phyloP scores from a whole-genome alignment of 2,888 invertebrate species.

The Andrena flavipes region DNA sequence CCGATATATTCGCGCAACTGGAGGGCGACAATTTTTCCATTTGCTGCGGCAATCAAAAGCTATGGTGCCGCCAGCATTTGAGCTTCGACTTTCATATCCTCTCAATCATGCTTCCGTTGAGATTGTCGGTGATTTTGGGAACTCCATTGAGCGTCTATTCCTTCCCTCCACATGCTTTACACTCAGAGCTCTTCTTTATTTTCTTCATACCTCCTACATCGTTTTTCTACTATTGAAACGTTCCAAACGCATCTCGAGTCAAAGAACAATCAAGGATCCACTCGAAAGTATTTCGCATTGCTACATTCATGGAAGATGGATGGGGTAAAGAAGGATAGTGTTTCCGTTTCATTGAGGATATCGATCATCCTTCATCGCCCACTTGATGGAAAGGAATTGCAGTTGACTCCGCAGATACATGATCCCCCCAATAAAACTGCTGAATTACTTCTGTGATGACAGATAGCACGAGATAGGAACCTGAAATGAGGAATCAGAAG shows the following conservation, averaged over 20 bases:
- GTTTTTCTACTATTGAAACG: constrained; percentile 17
- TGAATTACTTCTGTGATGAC: not conserved
- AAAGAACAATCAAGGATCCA: not conserved
- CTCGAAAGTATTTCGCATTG: not conserved
- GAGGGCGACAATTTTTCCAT: constrained; percentile 68
- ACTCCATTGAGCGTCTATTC: constrained; percentile 58
- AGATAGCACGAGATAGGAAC: not conserved
- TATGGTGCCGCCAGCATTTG: constrained; percentile 40
- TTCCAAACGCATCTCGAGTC: not conserved
- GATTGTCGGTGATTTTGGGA: constrained; percentile 67
- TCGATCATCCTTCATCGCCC: not conserved
- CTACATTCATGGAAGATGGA: constrained; percentile 9
- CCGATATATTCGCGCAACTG: constrained; percentile 55
- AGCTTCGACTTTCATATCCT: constrained; percentile 46
- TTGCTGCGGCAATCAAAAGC: constrained; percentile 67
- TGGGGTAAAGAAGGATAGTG: not conserved
- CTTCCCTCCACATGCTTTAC: constrained; percentile 4
- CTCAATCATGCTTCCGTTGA: constrained; percentile 40
- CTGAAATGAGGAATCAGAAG: too few relatives aligned
- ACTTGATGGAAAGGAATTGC: constrained; percentile 19
- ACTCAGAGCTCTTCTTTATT: constrained; percentile 30
- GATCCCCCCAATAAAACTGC: not conserved
- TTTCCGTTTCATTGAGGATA: not conserved
- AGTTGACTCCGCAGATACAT: not conserved
- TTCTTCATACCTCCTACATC: constrained; percentile 37